Evolutionary conservation across 1,140 invertebrate genomes (phyloP).

Genomic region (Vollenhovia emeryi): DNA sequence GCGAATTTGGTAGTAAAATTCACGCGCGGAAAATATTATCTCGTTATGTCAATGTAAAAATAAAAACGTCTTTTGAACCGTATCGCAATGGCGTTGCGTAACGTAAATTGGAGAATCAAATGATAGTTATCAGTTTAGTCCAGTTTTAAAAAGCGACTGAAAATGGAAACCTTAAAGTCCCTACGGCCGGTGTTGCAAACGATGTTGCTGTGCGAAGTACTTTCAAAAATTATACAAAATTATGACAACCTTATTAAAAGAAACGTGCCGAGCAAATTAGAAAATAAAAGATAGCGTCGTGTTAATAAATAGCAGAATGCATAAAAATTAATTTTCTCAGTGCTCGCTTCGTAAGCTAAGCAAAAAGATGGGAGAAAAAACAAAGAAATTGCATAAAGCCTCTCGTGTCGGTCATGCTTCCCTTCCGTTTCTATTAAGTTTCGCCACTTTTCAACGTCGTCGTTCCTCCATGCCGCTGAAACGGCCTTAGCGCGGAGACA

Average conservation of each 20-base stretch:
- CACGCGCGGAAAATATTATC: slow-evolving; percentile 46
- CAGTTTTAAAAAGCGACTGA: slow-evolving; percentile 32
- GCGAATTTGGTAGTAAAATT: slow-evolving; percentile 72
- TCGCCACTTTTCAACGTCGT: slow-evolving; percentile 45
- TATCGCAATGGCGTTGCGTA: slow-evolving; percentile 14
- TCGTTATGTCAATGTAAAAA: slow-evolving; percentile 3
- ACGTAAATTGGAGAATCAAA: slow-evolving; percentile 41
- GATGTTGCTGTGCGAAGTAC: neutral
- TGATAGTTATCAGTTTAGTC: slow-evolving; percentile 30
- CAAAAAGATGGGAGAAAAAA: neutral
- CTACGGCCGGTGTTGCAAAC: neutral
- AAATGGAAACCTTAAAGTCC: slow-evolving; percentile 9
- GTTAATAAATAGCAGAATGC: neutral
- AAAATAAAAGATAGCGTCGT: neutral
- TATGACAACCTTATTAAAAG: neutral
- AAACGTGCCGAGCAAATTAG: neutral
- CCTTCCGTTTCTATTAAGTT: slow-evolving; percentile 64
- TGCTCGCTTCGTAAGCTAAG: neutral
- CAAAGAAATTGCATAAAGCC: neutral
- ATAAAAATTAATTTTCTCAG: neutral
- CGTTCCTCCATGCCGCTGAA: slow-evolving; percentile 47
- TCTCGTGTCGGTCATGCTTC: slow-evolving; percentile 18
- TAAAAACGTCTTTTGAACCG: neutral
- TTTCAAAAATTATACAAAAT: slow-evolving; percentile 14
- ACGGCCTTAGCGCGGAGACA: slow-evolving; percentile 51